Percentiles rank a stretch among this genome's conserved stretches.
phyloP scores from a whole-genome alignment of 1,140 invertebrate genomes.

The Papilio helenus region DNA sequence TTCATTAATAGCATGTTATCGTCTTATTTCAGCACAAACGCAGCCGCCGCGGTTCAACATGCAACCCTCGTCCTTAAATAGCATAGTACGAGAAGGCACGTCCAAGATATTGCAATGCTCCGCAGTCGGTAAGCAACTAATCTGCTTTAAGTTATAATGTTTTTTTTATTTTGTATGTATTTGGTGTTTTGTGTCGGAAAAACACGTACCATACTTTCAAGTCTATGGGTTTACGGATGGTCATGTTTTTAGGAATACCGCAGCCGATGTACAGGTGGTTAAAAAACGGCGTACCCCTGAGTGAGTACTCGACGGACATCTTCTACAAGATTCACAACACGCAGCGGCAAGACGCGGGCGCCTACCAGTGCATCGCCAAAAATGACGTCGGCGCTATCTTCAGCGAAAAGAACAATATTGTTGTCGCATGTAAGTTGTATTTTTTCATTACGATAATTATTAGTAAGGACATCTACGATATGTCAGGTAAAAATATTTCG shows the following conservation, averaged over 20 bases:
- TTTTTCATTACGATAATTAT: slow-evolving; percentile 26
- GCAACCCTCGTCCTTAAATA: slow-evolving; percentile 91
- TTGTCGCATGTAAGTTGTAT: slow-evolving; percentile 93
- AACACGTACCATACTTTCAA: neutral
- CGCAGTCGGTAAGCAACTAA: slow-evolving; percentile 88
- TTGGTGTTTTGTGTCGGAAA: neutral
- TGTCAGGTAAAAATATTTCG: neutral
- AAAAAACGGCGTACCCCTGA: slow-evolving; percentile 90
- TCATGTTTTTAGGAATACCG: slow-evolving; percentile 88
- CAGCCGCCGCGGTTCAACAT: slow-evolving; percentile 93
- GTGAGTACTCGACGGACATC: slow-evolving; percentile 89
- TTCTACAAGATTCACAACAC: slow-evolving; percentile 93
- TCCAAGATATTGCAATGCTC: slow-evolving; percentile 96
- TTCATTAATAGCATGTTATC: slow-evolving; percentile 35
- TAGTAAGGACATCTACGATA: neutral
- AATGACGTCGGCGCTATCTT: slow-evolving; percentile 96
- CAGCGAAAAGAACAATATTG: slow-evolving; percentile 93
- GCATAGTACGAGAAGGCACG: slow-evolving; percentile 92
- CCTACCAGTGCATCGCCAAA: slow-evolving; percentile 94
- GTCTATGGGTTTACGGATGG: neutral
- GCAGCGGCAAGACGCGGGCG: slow-evolving; percentile 90
- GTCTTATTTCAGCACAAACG: slow-evolving; percentile 78
- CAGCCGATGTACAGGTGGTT: slow-evolving; percentile 95
- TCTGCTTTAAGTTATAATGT: neutral
- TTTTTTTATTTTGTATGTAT: too few relatives aligned